Percentiles rank a stretch among this genome's conserved stretches.
These are phyloP conservation scores for Strongylocentrotus purpuratus DNA, from an alignment of 35 echinoderm and acorn worm genomes.

Conservation along the genomic window DNA sequence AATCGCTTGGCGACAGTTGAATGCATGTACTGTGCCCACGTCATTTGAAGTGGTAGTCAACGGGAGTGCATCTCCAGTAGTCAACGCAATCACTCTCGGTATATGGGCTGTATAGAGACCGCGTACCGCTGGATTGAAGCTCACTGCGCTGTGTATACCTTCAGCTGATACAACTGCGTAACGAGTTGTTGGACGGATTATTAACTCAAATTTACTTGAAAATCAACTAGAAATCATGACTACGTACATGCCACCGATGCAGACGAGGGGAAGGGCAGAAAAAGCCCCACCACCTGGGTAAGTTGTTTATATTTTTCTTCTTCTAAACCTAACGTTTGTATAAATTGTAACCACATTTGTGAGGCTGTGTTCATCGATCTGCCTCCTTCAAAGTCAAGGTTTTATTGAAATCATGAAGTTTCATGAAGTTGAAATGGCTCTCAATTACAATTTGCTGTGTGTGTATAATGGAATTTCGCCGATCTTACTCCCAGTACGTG, in stretches of 20 bases:
- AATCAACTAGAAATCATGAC: conserved; percentile 61
- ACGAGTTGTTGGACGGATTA: background rate
- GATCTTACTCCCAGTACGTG: too few species aligned
- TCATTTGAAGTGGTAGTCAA: background rate
- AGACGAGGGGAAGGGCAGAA: conserved; percentile 52
- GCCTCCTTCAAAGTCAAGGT: too few species aligned
- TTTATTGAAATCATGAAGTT: too few species aligned
- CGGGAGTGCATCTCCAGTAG: background rate
- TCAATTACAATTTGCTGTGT: too few species aligned
- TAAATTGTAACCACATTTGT: too few species aligned
- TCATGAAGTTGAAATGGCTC: too few species aligned
- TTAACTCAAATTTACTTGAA: background rate
- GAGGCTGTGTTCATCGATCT: too few species aligned
- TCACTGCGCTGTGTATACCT: background rate
- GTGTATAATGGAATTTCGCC: too few species aligned
- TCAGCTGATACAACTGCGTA: background rate
- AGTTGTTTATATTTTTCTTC: background rate
- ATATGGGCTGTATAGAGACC: background rate
- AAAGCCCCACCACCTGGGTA: conserved; percentile 21
- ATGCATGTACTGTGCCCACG: background rate
- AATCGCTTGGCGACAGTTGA: background rate
- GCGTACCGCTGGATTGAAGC: background rate
- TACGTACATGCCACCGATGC: conserved; percentile 74
- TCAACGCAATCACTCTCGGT: background rate
- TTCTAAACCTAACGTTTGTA: too few species aligned